A percentile compares a stretch with the other conserved stretches of the same genome.
phyloP scores from a whole-genome alignment of 1,140 invertebrate species.

The Vanessa atalanta region DNA sequence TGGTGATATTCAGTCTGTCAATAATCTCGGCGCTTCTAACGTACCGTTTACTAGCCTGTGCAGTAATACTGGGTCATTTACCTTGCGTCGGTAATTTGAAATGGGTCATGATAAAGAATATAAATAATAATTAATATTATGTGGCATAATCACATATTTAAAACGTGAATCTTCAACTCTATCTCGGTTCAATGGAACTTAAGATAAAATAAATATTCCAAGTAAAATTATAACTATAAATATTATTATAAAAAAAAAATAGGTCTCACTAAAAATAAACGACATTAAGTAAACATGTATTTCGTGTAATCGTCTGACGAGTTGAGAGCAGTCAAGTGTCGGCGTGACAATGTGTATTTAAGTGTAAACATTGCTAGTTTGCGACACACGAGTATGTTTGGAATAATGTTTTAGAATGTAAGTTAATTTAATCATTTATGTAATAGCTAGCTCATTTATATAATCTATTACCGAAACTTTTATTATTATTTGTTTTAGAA shows the following conservation, averaged over 20 bases:
- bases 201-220: conserved; percentile 34
- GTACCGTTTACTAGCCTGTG: too few relatives aligned
- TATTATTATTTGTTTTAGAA: too few relatives aligned
- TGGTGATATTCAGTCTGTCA: too few relatives aligned
- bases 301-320: conserved; percentile 1
- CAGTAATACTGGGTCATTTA: too few relatives aligned
- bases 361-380: not conserved
- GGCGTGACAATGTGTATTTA: not conserved
- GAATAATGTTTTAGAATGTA: too few relatives aligned
- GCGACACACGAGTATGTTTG: too few relatives aligned
- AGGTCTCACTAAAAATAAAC: conserved; percentile 23
- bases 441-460: too few relatives aligned
- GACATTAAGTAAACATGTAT: not conserved
- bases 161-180: conserved; percentile 24
- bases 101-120: not conserved
- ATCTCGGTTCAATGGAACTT: conserved; percentile 30
- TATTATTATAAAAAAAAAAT: conserved; percentile 15
- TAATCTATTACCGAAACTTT: too few relatives aligned
- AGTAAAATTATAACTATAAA: conserved; percentile 31
- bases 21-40: too few relatives aligned
- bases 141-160: conserved; percentile 32
- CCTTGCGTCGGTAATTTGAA: too few relatives aligned
- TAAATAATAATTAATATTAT: not conserved
- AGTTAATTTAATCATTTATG: too few relatives aligned
- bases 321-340: not conserved